Percentiles rank a stretch among this genome's conserved stretches.
Evolutionary conservation across 2,113 vertebrate species (phyloP).

Genomic region (Panthera tigris): DNA sequence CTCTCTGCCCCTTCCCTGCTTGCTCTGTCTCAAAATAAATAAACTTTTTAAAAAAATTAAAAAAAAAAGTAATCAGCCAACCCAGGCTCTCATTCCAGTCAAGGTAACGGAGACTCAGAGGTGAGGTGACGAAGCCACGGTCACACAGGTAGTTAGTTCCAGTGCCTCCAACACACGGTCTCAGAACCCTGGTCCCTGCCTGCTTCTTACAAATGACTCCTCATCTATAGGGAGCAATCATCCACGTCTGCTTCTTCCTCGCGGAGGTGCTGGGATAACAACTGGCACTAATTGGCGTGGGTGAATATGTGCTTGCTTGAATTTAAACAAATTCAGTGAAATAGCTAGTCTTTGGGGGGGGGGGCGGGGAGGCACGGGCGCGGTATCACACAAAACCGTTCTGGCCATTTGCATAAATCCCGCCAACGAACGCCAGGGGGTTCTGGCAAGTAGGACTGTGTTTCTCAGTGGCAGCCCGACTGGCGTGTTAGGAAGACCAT

Average conservation of each 20-base stretch:
- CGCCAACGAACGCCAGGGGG: neutral
- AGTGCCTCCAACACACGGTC: neutral
- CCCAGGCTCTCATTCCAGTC: neutral
- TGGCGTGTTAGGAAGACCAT: neutral
- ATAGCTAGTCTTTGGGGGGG: neutral
- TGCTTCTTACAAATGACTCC: neutral
- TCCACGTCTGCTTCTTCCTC: neutral
- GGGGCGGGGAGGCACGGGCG: neutral
- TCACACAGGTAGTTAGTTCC: neutral
- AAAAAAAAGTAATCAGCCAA: neutral
- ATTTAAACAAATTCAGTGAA: neutral
- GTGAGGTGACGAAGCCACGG: neutral
- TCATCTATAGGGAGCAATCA: neutral
- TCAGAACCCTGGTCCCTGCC: neutral
- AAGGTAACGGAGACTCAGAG: slow-evolving; percentile 17
- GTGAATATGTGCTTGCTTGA: neutral
- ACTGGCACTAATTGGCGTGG: neutral
- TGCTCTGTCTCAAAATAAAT: too few relatives aligned
- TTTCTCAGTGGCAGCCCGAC: neutral
- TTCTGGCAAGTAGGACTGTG: neutral
- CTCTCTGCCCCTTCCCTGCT: too few relatives aligned
- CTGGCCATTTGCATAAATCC: neutral
- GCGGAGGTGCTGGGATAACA: neutral
- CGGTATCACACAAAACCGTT: neutral
- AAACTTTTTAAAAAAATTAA: too few relatives aligned